phyloP scores from a whole-genome alignment of 2,888 invertebrate species.

The Tetanocera ferruginea region DNA sequence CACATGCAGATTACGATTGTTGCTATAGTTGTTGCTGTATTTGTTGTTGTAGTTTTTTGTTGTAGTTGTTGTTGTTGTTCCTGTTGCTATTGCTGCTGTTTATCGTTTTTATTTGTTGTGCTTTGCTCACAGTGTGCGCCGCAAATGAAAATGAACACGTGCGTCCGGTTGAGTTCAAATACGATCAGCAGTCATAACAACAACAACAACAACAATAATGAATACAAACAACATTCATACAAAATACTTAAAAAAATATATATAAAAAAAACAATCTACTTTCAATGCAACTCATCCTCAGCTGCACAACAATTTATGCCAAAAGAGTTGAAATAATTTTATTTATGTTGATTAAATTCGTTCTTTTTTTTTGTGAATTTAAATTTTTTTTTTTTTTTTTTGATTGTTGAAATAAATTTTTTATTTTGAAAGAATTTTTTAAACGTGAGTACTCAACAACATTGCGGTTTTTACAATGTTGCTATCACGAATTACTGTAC shows the following conservation, averaged over 20 bases:
- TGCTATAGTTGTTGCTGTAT: conserved; percentile 38
- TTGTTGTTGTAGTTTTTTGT: conserved; percentile 23
- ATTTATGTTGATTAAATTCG: conserved; percentile 56
- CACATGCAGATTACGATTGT: conserved; percentile 50
- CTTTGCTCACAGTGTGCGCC: conserved; percentile 50
- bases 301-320: conserved; percentile 42
- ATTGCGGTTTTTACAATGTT: too few relatives aligned
- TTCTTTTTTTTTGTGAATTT: neutral
- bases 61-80: conserved; percentile 41
- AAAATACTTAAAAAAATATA: conserved; percentile 11
- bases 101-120: conserved; percentile 58
- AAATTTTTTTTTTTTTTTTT: conserved; percentile 6
- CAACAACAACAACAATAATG: conserved; percentile 34
- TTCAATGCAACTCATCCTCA: conserved; percentile 43
- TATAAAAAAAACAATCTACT: conserved; percentile 35
- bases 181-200: conserved; percentile 41
- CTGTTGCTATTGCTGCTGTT: conserved; percentile 51
- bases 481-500: too few relatives aligned
- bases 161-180: conserved; percentile 59
- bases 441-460: too few relatives aligned
- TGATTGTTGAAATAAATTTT: neutral
- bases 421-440: neutral
- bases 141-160: conserved; percentile 67
- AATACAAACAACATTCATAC: conserved; percentile 33
- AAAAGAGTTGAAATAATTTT: conserved; percentile 53